A percentile compares a stretch with the other conserved stretches of the same genome.
phyloP scores from a whole-genome alignment of 2,113 vertebrate species.

The Nibea albiflora region DNA sequence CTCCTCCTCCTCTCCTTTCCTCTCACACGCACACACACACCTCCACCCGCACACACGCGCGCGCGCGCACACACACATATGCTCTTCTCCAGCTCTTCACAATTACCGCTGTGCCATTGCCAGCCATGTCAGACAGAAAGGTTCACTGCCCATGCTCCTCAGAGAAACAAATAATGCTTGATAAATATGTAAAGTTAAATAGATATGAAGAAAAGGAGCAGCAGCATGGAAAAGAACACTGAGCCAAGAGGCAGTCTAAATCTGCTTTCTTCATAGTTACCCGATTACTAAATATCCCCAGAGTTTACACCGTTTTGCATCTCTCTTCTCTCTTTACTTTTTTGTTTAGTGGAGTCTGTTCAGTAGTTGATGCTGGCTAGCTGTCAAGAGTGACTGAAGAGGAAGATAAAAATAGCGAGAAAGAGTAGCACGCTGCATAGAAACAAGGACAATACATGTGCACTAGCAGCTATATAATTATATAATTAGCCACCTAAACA shows the following conservation, averaged over 20 bases:
- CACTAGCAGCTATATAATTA: conserved; percentile 57
- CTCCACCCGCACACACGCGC: conserved; percentile 33
- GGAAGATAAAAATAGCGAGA: conserved; percentile 70
- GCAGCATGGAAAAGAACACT: conserved; percentile 48
- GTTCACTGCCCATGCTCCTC: conserved; percentile 65
- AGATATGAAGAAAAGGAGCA: conserved; percentile 54
- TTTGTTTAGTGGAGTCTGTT: conserved; percentile 32
- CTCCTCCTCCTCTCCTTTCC: conserved; percentile 56
- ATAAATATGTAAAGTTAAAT: conserved; percentile 72
- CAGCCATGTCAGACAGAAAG: conserved; percentile 77
- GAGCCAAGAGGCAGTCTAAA: conserved; percentile 63
- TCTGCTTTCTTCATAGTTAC: conserved; percentile 52
- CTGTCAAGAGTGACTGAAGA: conserved; percentile 77
- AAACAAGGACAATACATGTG: conserved; percentile 66
- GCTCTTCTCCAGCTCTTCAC: conserved; percentile 69
- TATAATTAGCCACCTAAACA: conserved; percentile 75
- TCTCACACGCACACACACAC: conserved; percentile 27
- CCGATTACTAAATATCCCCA: conserved; percentile 48
- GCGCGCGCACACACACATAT: conserved; percentile 49
- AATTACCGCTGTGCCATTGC: conserved; percentile 80
- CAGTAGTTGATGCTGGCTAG: conserved; percentile 48
- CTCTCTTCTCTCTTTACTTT: conserved; percentile 26
- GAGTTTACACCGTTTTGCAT: conserved; percentile 30
- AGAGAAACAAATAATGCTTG: conserved; percentile 71
- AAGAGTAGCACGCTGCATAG: conserved; percentile 47